Base-by-base conservation (phyloP, 1,140 invertebrate species). In the Drosophila eugracilis region DNA sequence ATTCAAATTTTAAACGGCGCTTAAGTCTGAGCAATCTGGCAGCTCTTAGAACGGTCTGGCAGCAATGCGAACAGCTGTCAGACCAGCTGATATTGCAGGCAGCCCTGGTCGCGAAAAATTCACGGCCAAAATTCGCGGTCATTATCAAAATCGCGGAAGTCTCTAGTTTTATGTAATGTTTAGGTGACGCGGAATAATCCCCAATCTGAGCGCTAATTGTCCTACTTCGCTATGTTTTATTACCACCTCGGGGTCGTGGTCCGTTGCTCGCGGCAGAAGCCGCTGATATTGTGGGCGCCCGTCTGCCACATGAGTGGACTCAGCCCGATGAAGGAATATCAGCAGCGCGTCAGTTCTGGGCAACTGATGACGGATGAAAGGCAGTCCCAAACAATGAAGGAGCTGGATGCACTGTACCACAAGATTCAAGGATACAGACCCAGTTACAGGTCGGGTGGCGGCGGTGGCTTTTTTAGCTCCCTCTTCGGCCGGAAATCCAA, bases 401-500 rank as follows among this genome's bases (percentile, higher is more conserved):
- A 93, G 39, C 92, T 98, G 14, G 94, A 98, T 78, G 91, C 92
- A 28, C 93, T 98, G 6, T 95, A 95, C 89, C 83, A 94, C 22
- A 92, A 95, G 52, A 92, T 97, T 1, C 89, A 93, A 60, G 77
- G 89, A 21, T 97, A 96, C 77, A 79, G 91, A 60, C 94, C 94
- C 19, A 89, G 91, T 17, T 93, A 92, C 73, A 76, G 75, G 32
- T 21, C 60, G 12, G 34, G 90, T n/a, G 37, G 78, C 66, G 44
- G 90, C 63, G 44, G 59, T 92, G 30, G 90, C 63, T 60, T 94
- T 91, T 88, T 94, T 79, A 78, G 92, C 92, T 66, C 84, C 67
- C 5, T 91, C 0, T 76, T 91, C 28, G 45, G 83, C 63, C 50
- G 80, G 52, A 36, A 90, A 75, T 65, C 59, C 24, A 21, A 39